Evolutionary conservation across 2,888 invertebrate genomes (phyloP).

Genomic region (Taphrorychus bicolor): DNA sequence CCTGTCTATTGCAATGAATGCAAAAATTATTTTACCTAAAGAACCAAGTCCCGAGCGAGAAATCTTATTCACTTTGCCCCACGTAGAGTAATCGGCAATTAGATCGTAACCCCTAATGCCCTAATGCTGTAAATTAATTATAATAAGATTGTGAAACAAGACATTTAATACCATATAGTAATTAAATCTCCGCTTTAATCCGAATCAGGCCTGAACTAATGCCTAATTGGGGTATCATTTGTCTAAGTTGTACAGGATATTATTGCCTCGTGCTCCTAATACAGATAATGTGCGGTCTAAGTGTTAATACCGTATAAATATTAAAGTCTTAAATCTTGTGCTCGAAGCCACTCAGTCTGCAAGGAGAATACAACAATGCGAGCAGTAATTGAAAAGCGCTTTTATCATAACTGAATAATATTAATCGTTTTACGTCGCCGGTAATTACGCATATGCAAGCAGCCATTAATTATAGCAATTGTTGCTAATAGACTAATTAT

Average conservation of each 20-base stretch:
- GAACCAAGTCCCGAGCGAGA: too few relatives aligned
- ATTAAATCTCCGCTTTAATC: slow-evolving; percentile 20
- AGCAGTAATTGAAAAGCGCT: background rate
- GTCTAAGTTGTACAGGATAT: slow-evolving; percentile 19
- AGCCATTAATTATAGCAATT: slow-evolving; percentile 46
- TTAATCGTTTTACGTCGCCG: background rate
- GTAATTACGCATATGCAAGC: slow-evolving; percentile 44
- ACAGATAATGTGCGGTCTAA: slow-evolving; percentile 9
- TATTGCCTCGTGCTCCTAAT: slow-evolving; percentile 20
- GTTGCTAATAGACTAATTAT: slow-evolving; percentile 48
- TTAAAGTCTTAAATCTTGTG: background rate
- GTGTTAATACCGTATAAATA: background rate
- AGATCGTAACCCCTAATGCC: background rate
- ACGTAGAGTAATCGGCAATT: background rate
- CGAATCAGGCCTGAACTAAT: slow-evolving; percentile 26
- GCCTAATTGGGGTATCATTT: slow-evolving; percentile 28
- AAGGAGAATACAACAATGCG: background rate
- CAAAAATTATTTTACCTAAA: too few relatives aligned
- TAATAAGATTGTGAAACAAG: slow-evolving; percentile 3
- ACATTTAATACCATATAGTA: slow-evolving; percentile 11
- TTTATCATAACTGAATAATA: background rate
- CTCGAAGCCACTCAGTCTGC: background rate
- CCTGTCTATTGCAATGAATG: too few relatives aligned
- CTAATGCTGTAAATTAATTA: background rate
- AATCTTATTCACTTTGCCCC: too few relatives aligned